Percentiles rank a stretch among this genome's conserved stretches.
These are phyloP conservation scores for Carcharodon carcharias DNA, from an alignment of 2,797 vertebrate genomes.

Conservation along the genomic window DNA sequence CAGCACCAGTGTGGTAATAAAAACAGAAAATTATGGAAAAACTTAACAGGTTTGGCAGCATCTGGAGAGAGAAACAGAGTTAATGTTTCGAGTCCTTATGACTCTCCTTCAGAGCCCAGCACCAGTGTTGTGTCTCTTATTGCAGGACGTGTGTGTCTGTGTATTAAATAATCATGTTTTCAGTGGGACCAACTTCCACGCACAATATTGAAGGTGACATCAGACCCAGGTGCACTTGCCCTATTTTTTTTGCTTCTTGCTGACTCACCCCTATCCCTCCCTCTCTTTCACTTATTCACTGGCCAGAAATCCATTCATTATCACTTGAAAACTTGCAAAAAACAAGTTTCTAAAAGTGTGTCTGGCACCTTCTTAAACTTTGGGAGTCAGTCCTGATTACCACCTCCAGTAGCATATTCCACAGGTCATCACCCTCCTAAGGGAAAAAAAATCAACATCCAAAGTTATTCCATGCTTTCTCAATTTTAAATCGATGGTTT, in stretches of 20 bases:
- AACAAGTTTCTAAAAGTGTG: background rate
- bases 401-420: background rate
- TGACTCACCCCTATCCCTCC: too few species aligned
- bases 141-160: background rate
- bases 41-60: too few species aligned
- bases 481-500: background rate
- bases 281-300: background rate
- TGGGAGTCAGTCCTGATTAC: background rate
- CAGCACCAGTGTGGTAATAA: background rate
- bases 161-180: background rate
- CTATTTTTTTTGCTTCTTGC: background rate
- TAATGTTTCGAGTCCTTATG: too few species aligned
- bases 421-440: background rate
- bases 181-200: background rate
- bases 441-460: background rate
- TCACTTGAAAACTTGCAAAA: background rate
- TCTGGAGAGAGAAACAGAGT: too few species aligned
- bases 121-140: background rate
- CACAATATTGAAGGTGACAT: background rate
- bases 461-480: background rate
- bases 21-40: too few species aligned
- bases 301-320: background rate
- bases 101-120: too few species aligned
- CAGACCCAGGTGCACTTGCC: background rate
- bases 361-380: background rate